These are phyloP conservation scores for Pardalotus punctatus DNA, from an alignment of 2,113 vertebrate genomes.

Conservation along the genomic window DNA sequence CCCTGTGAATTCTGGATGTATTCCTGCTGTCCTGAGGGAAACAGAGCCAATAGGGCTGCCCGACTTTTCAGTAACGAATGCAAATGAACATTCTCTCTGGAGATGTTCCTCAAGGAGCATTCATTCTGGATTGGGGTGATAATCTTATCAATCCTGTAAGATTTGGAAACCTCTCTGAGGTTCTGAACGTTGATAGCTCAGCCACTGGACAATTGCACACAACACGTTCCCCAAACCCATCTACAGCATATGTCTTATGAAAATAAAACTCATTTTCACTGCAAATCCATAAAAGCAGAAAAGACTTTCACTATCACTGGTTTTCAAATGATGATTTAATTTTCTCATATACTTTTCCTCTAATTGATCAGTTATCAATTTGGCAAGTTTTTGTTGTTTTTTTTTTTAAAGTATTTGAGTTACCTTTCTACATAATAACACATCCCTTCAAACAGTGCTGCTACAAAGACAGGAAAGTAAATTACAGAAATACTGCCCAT, in stretches of 20 bases:
- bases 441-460: not conserved
- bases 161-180: not conserved
- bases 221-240: not conserved
- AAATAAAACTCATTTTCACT: not conserved
- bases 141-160: not conserved
- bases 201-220: not conserved
- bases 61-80: not conserved
- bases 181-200: not conserved
- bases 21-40: not conserved
- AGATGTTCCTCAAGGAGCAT: not conserved
- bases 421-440: not conserved
- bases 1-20: too few species aligned
- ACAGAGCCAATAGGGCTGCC: fast-evolving
- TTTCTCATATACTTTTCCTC: not conserved
- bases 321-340: not conserved
- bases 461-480: not conserved
- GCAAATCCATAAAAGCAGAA: not conserved
- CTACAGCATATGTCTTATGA: not conserved
- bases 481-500: not conserved
- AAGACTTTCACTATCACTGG: not conserved
- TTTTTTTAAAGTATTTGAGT: not conserved
- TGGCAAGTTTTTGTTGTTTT: not conserved
- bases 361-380: not conserved
- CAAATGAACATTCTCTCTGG: not conserved
- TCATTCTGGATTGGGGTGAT: not conserved